Base-by-base conservation (phyloP, 2,888 invertebrate genomes). In the Xanthia togata region DNA sequence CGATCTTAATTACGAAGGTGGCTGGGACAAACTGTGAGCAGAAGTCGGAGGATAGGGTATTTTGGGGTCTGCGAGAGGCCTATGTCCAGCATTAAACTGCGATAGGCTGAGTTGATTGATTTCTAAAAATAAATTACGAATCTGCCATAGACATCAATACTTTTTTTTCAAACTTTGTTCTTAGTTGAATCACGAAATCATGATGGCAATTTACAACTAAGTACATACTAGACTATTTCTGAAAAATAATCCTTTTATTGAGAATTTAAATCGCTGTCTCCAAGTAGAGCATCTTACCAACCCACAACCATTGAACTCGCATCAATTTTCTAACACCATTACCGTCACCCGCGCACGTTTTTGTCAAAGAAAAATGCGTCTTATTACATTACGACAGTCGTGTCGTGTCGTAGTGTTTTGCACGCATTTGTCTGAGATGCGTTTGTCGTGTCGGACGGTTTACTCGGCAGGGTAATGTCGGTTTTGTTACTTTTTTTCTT, bases 351-450 rank as follows among this genome's bases (percentile, higher is more conserved):
- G 89, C 88, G 88, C 88, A 90, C 85, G 93, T 96, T 95, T 95
- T 95, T 96, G 95, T 93, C 90, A 91, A 91, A 93, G 95, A 96
- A 96, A 96, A 96, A 96, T 95, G 92, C 91, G 90, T 93, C 94
- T 96, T 95, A 96, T 96, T 95, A 94, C 95, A 95, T 96, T 96
- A 95, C 88, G 71, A 83, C 77, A 88, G 89, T 84, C 89, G 86
- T 90, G 85, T 86, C 89, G 91, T 88, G 87, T 89, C 87, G 92
- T 89, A 50, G 76, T 87, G 87, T 88, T 88, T 88, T 87, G 88
- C 76, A 69, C 73, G 62, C 86, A 88, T 88, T 88, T 87, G 84
- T 78, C 76, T 71, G 71, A 71, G 76, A 87, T 79, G 80, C 70
- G 50, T 78, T 80, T 71, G 65, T 85, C 85, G 85, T 87, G 85